Evolutionary conservation across 2,888 invertebrate genomes (phyloP), one percentile per base, ranked within the genome.

Genomic region (Scaeva pyrastri): DNA sequence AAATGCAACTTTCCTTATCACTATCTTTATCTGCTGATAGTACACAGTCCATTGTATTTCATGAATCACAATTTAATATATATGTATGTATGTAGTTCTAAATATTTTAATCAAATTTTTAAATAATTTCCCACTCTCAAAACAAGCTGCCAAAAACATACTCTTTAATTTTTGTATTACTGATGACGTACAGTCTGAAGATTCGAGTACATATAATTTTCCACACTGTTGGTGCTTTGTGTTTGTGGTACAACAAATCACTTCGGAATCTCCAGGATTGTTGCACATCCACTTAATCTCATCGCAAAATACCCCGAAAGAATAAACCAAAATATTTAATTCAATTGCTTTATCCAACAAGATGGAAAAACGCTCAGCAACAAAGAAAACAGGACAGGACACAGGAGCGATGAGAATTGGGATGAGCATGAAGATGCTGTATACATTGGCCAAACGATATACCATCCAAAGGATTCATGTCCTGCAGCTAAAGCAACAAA

Each of bases 261-360:
- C 73, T 81, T 73, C 68, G 31, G 8, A 73, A 80, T 85, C 55
- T 19, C 14, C 55, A 26, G 62, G 76, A 81, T 85, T 85, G 85
- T 81, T 85, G 85, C 85, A 81, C 76, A 76, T 85, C 68, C 80
- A 76, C 84, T 85, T 60, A 85, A 85, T 81, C 85, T 72, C 55
- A 81, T 81, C 68, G 85, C 56, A 55, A 80, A 76, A 80, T 76
- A 72, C 60, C 76, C 85, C 56, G 41, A 76, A 81, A 72, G 76
- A 81, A 85, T 62, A 56, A 68, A 76, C 58, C 72, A 56, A 85
- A 82, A 78, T 60, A 86, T 74, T 86, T 82, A 82, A 86, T 86
- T 86, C 86, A 86, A 86, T 86, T 82, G 82, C 86, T 74, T 82
- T 86, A 71, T 78, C 82, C 86, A 82, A 86, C 86, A 86, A 82